These are phyloP conservation scores for Hybos culiciformis DNA, from an alignment of 2,888 invertebrate species.

Conservation along the genomic window DNA sequence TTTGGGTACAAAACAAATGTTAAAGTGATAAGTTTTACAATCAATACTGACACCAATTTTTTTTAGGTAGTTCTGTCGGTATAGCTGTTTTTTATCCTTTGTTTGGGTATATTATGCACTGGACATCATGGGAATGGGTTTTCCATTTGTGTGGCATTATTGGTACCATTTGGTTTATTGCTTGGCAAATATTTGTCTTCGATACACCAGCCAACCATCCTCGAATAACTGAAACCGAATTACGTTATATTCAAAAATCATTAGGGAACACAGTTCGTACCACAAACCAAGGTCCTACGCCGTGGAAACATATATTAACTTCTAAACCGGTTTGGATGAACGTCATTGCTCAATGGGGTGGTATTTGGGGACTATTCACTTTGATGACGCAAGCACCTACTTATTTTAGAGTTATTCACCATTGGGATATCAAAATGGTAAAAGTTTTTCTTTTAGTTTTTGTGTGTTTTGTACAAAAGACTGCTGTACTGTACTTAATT, in stretches of 20 bases:
- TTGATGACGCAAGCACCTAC: conserved; percentile 56
- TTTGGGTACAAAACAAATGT: too few relatives aligned
- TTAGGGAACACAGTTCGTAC: conserved; percentile 36
- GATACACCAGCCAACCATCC: conserved; percentile 54
- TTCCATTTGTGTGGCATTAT: conserved; percentile 50
- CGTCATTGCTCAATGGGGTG: conserved; percentile 49
- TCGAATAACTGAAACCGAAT: conserved; percentile 44
- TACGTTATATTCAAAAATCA: conserved; percentile 42
- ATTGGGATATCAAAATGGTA: conserved; percentile 53
- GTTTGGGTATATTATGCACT: conserved; percentile 50
- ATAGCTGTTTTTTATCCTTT: conserved; percentile 54
- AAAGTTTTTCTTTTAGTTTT: conserved; percentile 9
- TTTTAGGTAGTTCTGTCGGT: conserved; percentile 54
- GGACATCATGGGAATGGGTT: conserved; percentile 56
- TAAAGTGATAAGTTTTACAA: too few relatives aligned
- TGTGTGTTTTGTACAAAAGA: background rate
- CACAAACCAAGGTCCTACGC: conserved; percentile 37
- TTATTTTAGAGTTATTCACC: conserved; percentile 54
- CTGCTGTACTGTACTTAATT: background rate
- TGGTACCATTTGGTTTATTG: conserved; percentile 49
- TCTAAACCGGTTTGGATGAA: conserved; percentile 51
- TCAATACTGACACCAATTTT: too few relatives aligned
- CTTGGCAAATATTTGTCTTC: conserved; percentile 48
- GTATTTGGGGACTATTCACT: conserved; percentile 55
- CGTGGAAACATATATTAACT: conserved; percentile 46